Evolutionary conservation across 2,797 vertebrate species (phyloP).

Genomic region (Rhabdomys pumilio): DNA sequence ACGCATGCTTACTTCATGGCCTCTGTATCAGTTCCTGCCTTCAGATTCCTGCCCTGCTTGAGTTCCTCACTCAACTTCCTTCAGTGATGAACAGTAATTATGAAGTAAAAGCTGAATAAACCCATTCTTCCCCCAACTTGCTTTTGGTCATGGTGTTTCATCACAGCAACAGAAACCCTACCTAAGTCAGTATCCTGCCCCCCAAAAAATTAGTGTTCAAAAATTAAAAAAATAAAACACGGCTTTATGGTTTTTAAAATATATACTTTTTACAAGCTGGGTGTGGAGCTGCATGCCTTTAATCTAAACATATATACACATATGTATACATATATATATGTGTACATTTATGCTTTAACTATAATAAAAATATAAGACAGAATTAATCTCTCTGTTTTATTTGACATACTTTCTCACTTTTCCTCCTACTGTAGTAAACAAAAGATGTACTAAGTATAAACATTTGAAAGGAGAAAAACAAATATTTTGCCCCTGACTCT

Average conservation of each 20-base stretch:
- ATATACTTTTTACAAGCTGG: background rate
- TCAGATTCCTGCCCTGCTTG: background rate
- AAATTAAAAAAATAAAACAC: constrained; percentile 46
- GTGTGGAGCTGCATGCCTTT: background rate
- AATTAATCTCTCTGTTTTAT: constrained; percentile 20
- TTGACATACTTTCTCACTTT: constrained; percentile 25
- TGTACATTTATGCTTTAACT: background rate
- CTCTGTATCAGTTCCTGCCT: background rate
- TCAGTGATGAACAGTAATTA: background rate
- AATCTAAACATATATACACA: background rate
- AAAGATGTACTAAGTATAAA: background rate
- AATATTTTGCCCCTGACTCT: constrained; percentile 6
- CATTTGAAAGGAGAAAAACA: background rate
- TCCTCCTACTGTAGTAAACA: background rate
- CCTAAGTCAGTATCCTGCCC: background rate
- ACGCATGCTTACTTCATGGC: background rate
- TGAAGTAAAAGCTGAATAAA: background rate
- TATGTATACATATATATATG: background rate
- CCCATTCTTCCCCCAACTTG: background rate
- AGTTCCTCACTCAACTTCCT: background rate
- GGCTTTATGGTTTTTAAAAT: background rate
- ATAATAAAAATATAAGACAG: constrained; percentile 32
- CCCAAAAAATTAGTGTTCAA: constrained; percentile 3
- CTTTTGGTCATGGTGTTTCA: background rate
- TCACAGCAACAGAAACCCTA: background rate